Percentiles rank a stretch among this genome's conserved stretches.
These are phyloP conservation scores for Stomorhina lunata DNA, from an alignment of 2,888 invertebrate species.

Conservation along the genomic window DNA sequence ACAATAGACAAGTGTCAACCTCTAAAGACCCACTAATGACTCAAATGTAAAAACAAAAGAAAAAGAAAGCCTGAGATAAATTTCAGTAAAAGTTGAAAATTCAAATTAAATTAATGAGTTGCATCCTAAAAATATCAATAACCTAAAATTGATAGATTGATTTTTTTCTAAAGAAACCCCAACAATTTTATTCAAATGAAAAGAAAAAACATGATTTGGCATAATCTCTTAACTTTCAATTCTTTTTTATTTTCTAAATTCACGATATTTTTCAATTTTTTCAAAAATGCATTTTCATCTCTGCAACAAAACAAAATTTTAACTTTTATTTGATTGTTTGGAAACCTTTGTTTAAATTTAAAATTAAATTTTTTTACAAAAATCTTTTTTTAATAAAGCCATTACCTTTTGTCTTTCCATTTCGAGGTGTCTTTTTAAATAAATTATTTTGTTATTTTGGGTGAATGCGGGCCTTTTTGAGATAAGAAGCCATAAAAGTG, in stretches of 20 bases:
- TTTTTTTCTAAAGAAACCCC: too few species aligned
- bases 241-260: too few species aligned
- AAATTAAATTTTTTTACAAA: background rate
- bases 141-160: slow-evolving; percentile 37
- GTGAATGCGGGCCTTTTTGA: slow-evolving; percentile 34
- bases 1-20: slow-evolving; percentile 29
- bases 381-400: slow-evolving; percentile 10
- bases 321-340: slow-evolving; percentile 9
- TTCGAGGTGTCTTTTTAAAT: background rate
- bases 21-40: background rate
- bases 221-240: slow-evolving; percentile 21
- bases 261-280: too few species aligned
- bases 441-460: background rate
- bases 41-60: background rate
- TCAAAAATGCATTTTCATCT: background rate
- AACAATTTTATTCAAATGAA: background rate
- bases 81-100: background rate
- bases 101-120: background rate
- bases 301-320: background rate
- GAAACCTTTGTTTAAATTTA: background rate
- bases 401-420: background rate
- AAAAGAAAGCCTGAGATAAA: slow-evolving; percentile 12
- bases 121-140: background rate
- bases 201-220: slow-evolving; percentile 41
- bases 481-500: slow-evolving; percentile 33